A percentile compares a stretch with the other conserved stretches of the same genome.
Conservation (phyloP, 2,888 invertebrate genomes). For the Amblyjoppa proteus region DNA sequence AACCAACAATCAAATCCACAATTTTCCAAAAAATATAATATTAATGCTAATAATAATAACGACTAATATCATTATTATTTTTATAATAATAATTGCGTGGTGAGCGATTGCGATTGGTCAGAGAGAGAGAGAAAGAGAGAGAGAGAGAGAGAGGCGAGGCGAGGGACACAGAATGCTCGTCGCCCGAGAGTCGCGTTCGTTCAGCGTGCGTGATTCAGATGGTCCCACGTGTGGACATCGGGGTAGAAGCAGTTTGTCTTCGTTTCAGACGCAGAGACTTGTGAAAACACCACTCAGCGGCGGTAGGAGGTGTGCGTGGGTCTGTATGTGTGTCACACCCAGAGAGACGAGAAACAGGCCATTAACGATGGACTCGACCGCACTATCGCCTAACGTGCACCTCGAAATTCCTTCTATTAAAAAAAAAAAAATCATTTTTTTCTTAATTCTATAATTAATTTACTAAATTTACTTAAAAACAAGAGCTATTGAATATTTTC, state of each 20-base stretch:
- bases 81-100: not conserved
- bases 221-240: slow-evolving; percentile 38
- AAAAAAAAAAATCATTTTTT: not conserved
- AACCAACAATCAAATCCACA: no score
- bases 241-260: slow-evolving; percentile 31
- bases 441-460: not conserved
- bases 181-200: slow-evolving; percentile 9
- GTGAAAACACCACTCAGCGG: slow-evolving; percentile 22
- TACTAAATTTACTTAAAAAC: not conserved
- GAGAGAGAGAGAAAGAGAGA: not conserved
- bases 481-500: not conserved
- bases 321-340: slow-evolving; percentile 39
- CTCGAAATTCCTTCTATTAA: slow-evolving; percentile 17
- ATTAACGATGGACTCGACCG: slow-evolving; percentile 59
- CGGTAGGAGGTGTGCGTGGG: slow-evolving; percentile 10
- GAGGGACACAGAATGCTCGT: not conserved
- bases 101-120: not conserved
- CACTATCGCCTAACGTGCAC: slow-evolving; percentile 8
- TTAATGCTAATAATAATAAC: no score
- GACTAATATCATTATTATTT: no score
- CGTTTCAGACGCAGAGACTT: slow-evolving; percentile 17
- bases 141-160: not conserved
- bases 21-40: no score
- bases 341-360: slow-evolving; percentile 31
- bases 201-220: slow-evolving; percentile 30